A percentile compares a stretch with the other conserved stretches of the same genome.
Evolutionary conservation across 2,888 invertebrate species (phyloP).

Genomic region (Antheraea assamensis): DNA sequence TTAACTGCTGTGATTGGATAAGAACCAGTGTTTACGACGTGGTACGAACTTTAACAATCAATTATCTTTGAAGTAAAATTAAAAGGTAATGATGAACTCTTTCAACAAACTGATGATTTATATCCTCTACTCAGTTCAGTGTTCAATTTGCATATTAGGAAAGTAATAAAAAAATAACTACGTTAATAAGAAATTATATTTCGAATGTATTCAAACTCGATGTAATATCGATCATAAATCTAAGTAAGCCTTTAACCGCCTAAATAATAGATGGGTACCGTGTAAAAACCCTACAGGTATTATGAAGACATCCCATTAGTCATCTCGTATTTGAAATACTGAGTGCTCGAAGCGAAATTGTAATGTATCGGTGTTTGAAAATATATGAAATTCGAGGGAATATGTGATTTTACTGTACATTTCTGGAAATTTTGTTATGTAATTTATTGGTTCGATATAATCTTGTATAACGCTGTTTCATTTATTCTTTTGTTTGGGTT

Average conservation of each 20-base stretch:
- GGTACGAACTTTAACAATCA: not conserved
- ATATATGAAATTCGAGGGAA: constrained; percentile 39
- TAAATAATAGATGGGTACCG: constrained; percentile 72
- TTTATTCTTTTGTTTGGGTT: constrained; percentile 18
- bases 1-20: too few species aligned
- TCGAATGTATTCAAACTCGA: not conserved
- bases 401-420: constrained; percentile 28
- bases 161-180: not conserved
- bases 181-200: not conserved
- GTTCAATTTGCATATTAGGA: not conserved
- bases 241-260: constrained; percentile 56
- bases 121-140: not conserved
- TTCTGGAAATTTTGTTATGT: constrained; percentile 27
- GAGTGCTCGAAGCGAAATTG: constrained; percentile 37
- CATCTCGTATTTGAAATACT: constrained; percentile 59
- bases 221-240: constrained; percentile 58
- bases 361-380: constrained; percentile 43
- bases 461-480: constrained; percentile 28
- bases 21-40: too few species aligned
- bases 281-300: constrained; percentile 57
- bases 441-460: constrained; percentile 17
- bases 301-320: constrained; percentile 67
- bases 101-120: too few species aligned
- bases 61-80: too few species aligned
- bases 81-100: too few species aligned